These are phyloP conservation scores for Muricea muricata DNA, from an alignment of 92 coral and sea anemone species.

Conservation along the genomic window DNA sequence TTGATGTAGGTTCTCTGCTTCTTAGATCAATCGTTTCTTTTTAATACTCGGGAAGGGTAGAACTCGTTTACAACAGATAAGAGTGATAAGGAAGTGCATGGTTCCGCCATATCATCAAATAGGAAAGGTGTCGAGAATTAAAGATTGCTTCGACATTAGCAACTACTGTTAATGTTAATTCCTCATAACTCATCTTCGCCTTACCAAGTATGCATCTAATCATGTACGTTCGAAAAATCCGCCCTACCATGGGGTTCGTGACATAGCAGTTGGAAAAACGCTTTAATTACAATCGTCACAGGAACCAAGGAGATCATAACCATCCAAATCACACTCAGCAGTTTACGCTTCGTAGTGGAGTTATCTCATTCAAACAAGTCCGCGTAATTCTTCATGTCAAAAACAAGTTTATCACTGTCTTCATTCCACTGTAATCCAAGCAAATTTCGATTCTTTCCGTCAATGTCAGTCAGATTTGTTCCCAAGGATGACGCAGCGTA, in stretches of 20 bases:
- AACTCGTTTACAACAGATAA: no score
- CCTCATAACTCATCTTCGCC: conserved; percentile 29
- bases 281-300: no score
- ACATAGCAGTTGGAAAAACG: no score
- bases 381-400: not conserved
- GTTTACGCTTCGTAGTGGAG: not conserved
- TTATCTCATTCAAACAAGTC: no score
- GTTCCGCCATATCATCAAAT: conserved; percentile 23
- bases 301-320: no score
- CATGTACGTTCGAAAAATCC: conserved; percentile 35
- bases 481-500: not conserved
- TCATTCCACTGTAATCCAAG: not conserved
- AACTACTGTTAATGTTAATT: conserved; percentile 12
- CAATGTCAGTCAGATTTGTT: not conserved
- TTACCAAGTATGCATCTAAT: conserved; percentile 7
- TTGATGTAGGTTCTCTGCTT: not conserved
- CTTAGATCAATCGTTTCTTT: not conserved
- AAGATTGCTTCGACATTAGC: conserved; percentile 27
- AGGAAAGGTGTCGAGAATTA: conserved; percentile 27
- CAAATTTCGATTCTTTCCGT: not conserved
- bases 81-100: conserved; percentile 10
- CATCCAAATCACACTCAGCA: not conserved
- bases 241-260: no score
- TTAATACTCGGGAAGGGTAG: not conserved
- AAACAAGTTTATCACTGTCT: not conserved